A percentile compares a stretch with the other conserved stretches of the same genome.
Conservation (phyloP, 2,888 invertebrate genomes). For the Polydrusus tereticollis region DNA sequence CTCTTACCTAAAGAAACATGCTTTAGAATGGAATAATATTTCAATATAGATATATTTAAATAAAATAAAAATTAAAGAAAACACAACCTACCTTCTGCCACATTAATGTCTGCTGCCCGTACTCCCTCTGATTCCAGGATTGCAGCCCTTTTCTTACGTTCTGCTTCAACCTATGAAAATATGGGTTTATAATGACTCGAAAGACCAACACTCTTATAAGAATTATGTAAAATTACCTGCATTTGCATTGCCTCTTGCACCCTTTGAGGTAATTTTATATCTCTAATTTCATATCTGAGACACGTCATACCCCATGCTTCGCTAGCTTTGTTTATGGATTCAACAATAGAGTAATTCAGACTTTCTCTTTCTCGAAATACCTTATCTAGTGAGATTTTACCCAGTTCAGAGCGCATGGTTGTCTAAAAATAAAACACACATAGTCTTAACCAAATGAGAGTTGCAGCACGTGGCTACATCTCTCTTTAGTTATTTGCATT, state of each 20-base stretch:
- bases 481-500: too few species aligned
- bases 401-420: constrained; percentile 98
- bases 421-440: constrained; percentile 69
- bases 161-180: constrained; percentile 86
- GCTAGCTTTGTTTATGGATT: constrained; percentile 97
- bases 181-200: neutral
- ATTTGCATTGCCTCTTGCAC: constrained; percentile 99
- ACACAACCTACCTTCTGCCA: constrained; percentile 93
- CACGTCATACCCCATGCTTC: constrained; percentile 99
- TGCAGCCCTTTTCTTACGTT: constrained; percentile 94
- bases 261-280: constrained; percentile 88
- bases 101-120: constrained; percentile 93
- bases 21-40: neutral
- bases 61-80: too few species aligned
- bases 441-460: too few species aligned
- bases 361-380: constrained; percentile 97
- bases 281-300: constrained; percentile 93
- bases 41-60: too few species aligned
- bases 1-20: constrained; percentile 71
- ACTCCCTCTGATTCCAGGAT: constrained; percentile 97
- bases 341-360: constrained; percentile 94
- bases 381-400: constrained; percentile 96
- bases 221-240: constrained; percentile 72
- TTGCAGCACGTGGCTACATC: too few species aligned
- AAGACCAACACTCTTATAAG: neutral